These are phyloP conservation scores for Cherax destructor DNA, from an alignment of 1,140 invertebrate genomes.

Conservation along the genomic window DNA sequence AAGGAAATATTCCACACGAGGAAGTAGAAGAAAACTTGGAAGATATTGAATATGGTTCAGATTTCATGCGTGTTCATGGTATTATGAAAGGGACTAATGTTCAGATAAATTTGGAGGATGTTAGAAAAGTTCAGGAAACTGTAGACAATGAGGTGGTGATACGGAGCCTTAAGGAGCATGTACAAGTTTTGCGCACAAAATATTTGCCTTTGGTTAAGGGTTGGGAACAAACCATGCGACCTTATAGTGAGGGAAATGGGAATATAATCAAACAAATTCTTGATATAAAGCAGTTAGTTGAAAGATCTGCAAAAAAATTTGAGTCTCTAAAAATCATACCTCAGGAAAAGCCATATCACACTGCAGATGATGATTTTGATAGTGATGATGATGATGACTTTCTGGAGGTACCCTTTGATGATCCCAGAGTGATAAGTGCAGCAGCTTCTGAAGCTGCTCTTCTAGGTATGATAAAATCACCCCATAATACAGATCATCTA, in stretches of 20 bases:
- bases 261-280: constrained; percentile 55
- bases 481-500: not conserved
- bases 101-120: constrained; percentile 53
- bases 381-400: constrained; percentile 70
- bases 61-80: constrained; percentile 65
- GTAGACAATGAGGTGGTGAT: constrained; percentile 66
- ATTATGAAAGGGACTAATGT: constrained; percentile 64
- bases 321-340: constrained; percentile 59
- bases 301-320: constrained; percentile 50
- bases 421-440: constrained; percentile 58
- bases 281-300: constrained; percentile 47
- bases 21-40: constrained; percentile 18
- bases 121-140: constrained; percentile 61
- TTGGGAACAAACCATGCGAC: constrained; percentile 62
- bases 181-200: constrained; percentile 46
- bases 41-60: constrained; percentile 59
- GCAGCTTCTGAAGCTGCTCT: constrained; percentile 62
- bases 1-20: not conserved
- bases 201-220: constrained; percentile 57
- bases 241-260: constrained; percentile 55
- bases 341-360: not conserved
- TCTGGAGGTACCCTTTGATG: constrained; percentile 65
- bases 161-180: constrained; percentile 56
- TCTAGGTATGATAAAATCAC: constrained; percentile 30
- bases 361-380: constrained; percentile 33